These are phyloP conservation scores for Dolichallabes microphthalmus DNA, from an alignment of 2,113 vertebrate genomes.

Conservation along the genomic window DNA sequence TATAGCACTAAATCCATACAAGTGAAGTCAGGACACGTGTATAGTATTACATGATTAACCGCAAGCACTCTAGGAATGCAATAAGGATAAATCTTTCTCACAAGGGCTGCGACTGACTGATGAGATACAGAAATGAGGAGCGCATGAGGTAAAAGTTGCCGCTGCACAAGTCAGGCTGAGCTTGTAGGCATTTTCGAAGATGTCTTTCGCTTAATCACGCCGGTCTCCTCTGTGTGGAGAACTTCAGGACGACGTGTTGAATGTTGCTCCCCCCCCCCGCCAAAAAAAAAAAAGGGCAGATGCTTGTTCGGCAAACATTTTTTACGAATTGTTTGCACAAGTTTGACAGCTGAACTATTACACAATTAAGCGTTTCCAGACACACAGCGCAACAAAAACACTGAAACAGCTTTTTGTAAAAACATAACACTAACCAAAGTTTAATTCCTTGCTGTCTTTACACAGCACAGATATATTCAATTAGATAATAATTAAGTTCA, in stretches of 20 bases:
- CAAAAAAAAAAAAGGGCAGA: neutral
- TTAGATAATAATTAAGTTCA: neutral
- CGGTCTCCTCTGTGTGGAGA: neutral
- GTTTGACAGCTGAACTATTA: slow-evolving; percentile 2
- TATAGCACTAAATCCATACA: neutral
- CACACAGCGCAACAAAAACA: neutral
- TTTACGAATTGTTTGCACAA: neutral
- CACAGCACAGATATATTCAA: neutral
- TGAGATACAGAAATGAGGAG: slow-evolving; percentile 38
- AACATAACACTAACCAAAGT: neutral
- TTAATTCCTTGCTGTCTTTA: neutral
- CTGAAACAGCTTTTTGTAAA: neutral
- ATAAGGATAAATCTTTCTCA: slow-evolving; percentile 22
- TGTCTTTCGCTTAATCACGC: too few relatives aligned
- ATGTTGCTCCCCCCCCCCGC: too few relatives aligned
- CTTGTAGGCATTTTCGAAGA: slow-evolving; percentile 6
- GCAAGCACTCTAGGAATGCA: slow-evolving; percentile 19
- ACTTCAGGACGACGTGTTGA: neutral
- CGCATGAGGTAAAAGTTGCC: slow-evolving; percentile 46
- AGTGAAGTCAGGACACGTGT: slow-evolving; percentile 1
- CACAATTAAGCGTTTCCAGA: neutral
- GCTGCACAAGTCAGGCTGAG: neutral
- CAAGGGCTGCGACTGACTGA: slow-evolving; percentile 17
- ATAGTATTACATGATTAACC: slow-evolving; percentile 33
- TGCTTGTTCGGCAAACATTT: neutral